Conservation (phyloP, 2,797 vertebrate species). For the Zenarchopterus dispar region DNA sequence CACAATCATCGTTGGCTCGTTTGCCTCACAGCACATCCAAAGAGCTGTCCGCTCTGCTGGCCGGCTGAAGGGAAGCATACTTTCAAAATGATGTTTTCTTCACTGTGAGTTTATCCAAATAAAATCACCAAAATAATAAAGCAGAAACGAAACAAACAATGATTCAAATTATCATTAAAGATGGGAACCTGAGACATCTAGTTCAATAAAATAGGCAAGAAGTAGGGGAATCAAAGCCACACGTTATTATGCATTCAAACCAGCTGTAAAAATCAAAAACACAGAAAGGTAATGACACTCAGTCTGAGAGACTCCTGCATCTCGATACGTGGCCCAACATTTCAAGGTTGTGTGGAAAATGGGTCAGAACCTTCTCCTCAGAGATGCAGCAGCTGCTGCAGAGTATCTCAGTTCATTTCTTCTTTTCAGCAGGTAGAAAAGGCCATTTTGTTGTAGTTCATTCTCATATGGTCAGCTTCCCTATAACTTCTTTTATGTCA, state of each 20-base stretch:
- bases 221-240: no score
- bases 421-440: conserved; percentile 9
- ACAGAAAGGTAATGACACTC: background rate
- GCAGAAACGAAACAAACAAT: background rate
- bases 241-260: background rate
- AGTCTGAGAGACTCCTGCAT: background rate
- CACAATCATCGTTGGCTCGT: conserved; percentile 25
- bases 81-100: conserved; percentile 10
- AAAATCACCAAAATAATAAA: conserved; percentile 5
- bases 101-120: conserved; percentile 6
- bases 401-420: conserved; percentile 27
- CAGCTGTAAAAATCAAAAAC: background rate
- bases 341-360: conserved; percentile 25
- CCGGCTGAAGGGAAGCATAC: background rate
- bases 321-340: background rate
- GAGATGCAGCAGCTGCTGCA: conserved; percentile 41
- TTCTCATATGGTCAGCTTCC: background rate
- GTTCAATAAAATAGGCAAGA: background rate
- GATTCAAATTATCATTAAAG: conserved; percentile 8
- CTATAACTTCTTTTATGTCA: no score
- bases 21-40: conserved; percentile 17
- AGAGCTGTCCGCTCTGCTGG: conserved; percentile 10
- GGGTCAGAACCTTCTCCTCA: conserved; percentile 12
- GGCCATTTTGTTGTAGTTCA: background rate
- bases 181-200: background rate